Evolutionary conservation across 2,888 invertebrate genomes (phyloP).

Genomic region (Ferdinandea cuprea): DNA sequence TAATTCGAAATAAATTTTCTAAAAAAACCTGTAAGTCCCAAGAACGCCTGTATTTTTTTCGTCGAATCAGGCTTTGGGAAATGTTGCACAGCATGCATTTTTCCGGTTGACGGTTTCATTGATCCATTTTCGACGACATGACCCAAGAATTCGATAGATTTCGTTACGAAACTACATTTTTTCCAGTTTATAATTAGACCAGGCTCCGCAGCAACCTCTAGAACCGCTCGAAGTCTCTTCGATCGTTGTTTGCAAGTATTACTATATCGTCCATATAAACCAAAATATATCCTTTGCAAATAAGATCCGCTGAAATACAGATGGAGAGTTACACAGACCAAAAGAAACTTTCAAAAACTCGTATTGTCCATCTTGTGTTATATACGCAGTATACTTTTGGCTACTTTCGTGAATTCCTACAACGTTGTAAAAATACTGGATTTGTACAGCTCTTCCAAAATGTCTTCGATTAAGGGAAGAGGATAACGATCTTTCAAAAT

Average conservation of each 20-base stretch:
- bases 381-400: conserved; percentile 53
- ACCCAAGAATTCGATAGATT: conserved; percentile 74
- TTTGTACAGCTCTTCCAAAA: conserved; percentile 34
- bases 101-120: conserved; percentile 73
- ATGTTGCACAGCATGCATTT: conserved; percentile 75
- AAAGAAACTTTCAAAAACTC: conserved; percentile 37
- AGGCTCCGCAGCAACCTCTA: not conserved
- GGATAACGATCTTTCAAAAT: too few species aligned
- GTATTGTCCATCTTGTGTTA: conserved; percentile 36
- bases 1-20: too few species aligned
- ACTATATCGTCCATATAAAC: conserved; percentile 30
- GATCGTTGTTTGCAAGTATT: conserved; percentile 9
- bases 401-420: conserved; percentile 29
- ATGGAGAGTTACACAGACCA: not conserved
- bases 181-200: too few species aligned
- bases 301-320: conserved; percentile 77
- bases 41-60: conserved; percentile 75
- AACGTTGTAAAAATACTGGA: conserved; percentile 39
- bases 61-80: conserved; percentile 70
- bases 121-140: conserved; percentile 20
- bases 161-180: not conserved
- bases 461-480: conserved; percentile 53
- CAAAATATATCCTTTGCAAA: conserved; percentile 1
- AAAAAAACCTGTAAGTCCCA: too few species aligned
- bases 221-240: not conserved